Conservation (phyloP, 1,140 invertebrate species). For the Tetramorium parvispinum region DNA sequence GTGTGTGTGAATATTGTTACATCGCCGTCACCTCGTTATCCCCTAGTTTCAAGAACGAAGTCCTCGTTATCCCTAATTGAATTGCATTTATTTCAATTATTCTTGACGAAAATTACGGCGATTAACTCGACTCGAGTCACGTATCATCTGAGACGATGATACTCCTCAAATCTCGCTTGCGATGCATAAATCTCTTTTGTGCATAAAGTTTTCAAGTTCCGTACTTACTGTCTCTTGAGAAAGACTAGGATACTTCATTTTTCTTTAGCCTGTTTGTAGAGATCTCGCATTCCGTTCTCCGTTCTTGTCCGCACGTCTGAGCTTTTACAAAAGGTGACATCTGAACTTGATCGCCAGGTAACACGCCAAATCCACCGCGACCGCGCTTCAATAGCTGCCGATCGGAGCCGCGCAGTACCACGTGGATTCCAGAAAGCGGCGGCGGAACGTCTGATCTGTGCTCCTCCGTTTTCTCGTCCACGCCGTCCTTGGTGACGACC, state of each 20-base stretch:
- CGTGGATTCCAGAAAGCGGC: conserved; percentile 77
- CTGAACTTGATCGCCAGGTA: conserved; percentile 72
- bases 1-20: conserved; percentile 13
- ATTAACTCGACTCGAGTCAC: conserved; percentile 6
- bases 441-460: conserved; percentile 69
- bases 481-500: conserved; percentile 65
- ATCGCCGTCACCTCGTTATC: conserved; percentile 22
- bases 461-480: conserved; percentile 71
- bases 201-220: background rate
- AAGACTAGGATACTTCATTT: background rate
- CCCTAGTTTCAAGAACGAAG: background rate
- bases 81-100: conserved; percentile 19
- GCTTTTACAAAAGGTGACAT: background rate
- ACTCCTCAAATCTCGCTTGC: background rate
- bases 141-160: background rate
- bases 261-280: background rate
- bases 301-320: background rate
- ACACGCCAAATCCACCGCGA: conserved; percentile 84
- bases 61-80: background rate
- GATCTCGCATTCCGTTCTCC: background rate
- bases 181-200: background rate
- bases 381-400: conserved; percentile 86
- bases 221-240: background rate
- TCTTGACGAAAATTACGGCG: background rate
- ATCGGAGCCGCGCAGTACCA: conserved; percentile 81